Base-by-base conservation (phyloP, 2,797 vertebrate species). In the Pagetopsis macropterus region DNA sequence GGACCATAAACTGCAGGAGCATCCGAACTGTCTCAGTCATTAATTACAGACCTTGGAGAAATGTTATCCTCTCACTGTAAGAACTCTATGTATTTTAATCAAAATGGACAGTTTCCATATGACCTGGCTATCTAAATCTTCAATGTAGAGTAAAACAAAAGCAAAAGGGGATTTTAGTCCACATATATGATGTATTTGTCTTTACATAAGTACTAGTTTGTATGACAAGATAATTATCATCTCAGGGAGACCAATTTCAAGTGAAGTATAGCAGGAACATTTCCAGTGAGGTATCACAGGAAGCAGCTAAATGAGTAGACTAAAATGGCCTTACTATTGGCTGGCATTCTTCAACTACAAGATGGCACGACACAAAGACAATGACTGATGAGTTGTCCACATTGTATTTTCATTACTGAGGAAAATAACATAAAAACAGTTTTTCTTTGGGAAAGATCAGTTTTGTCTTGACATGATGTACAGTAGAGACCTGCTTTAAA, bases 1-100 rank as follows among this genome's bases (percentile, higher is more conserved):
- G 63, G 49, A 82, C 23, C 81, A 84, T 79, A 81, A 89, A 83
- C 79, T 70, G 76, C 65, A 78, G 48, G 60, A 75, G 78, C 81
- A 78, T 83, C 76, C 33, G 12, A 68, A 49, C 72, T 63, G 64
- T 60, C 48, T 55, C 79, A 68, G 61, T 78, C 76, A 65, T 82
- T 84, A 81, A 89, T 84, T 80, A 87, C 82, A 84, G 70, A 76
- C 70, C 58, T 52, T 48, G 52, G 67, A 82, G 61, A 51, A 69
- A 78, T 61, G 65, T 33, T 58, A 69, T 65, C 77, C 33, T 52
- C 65, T 52, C 46, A 65, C 23, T 71, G 45, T 60, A 23, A 40
- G 19, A 51, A 17, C 50, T 65, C n/a, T 40, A 6, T 58, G 64
- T 62, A 11, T 72, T 40, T 51, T 54, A 81, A 65, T 70, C 59